A percentile compares a stretch with the other conserved stretches of the same genome.
phyloP scores from a whole-genome alignment of 2,113 vertebrate genomes.

The Falco punctatus region DNA sequence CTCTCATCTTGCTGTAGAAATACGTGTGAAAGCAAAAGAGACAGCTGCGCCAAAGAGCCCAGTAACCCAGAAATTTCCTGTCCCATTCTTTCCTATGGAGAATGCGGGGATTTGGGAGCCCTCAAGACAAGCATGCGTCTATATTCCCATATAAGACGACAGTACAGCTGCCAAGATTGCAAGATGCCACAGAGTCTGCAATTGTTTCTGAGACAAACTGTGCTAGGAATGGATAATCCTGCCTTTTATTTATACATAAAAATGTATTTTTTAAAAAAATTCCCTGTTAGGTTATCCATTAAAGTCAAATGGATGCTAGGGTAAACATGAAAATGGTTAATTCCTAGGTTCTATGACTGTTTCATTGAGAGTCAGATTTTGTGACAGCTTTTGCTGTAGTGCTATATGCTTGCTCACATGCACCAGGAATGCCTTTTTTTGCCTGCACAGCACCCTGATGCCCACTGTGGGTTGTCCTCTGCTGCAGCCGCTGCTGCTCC shows the following conservation, averaged over 20 bases:
- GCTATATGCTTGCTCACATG: neutral
- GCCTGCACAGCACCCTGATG: neutral
- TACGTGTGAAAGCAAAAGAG: slow-evolving; percentile 57
- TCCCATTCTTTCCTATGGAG: slow-evolving; percentile 42
- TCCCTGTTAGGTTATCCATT: neutral
- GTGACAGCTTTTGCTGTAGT: neutral
- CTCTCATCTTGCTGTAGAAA: slow-evolving; percentile 50
- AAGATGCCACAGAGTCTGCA: neutral
- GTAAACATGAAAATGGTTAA: neutral
- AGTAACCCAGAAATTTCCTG: slow-evolving; percentile 69
- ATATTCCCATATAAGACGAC: slow-evolving; percentile 39
- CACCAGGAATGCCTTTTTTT: neutral
- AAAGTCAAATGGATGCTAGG: neutral
- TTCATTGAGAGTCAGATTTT: neutral
- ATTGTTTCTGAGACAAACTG: neutral
- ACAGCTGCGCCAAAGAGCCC: slow-evolving; percentile 54
- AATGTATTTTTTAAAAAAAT: neutral
- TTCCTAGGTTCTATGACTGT: neutral
- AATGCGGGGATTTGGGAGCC: slow-evolving; percentile 20
- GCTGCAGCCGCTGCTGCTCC: neutral
- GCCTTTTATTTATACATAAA: neutral
- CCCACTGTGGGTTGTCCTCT: neutral
- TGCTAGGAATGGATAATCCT: slow-evolving; percentile 12
- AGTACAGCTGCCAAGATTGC: slow-evolving; percentile 46
- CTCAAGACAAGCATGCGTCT: slow-evolving; percentile 56